Percentiles rank a stretch among this genome's conserved stretches.
Evolutionary conservation across 2,888 invertebrate species (phyloP).

Genomic region (Dasysyrphus albostriatus): DNA sequence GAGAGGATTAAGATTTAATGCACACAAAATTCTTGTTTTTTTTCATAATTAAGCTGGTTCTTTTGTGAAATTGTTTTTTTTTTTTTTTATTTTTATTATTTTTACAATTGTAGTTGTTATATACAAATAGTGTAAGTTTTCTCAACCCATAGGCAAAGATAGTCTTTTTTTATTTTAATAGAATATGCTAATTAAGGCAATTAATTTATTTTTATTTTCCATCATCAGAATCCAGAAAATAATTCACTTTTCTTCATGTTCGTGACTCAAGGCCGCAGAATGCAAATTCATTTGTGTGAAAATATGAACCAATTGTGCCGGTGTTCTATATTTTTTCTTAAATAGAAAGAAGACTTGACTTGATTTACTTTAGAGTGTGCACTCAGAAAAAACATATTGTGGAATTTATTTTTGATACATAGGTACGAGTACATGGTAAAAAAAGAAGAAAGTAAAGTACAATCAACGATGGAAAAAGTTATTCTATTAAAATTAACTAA

Average conservation of each 20-base stretch:
- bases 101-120: conserved; percentile 1
- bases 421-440: too few relatives aligned
- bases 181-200: conserved; percentile 26
- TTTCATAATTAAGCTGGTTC: neutral
- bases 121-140: conserved; percentile 16
- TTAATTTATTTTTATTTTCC: conserved; percentile 22
- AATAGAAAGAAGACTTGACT: neutral
- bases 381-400: neutral
- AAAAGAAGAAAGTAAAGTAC: too few relatives aligned
- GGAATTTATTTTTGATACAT: too few relatives aligned
- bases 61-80: conserved; percentile 15
- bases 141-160: neutral
- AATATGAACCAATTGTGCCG: conserved; percentile 46
- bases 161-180: neutral
- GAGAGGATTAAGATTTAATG: conserved; percentile 20
- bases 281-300: conserved; percentile 50
- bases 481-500: too few relatives aligned
- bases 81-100: neutral
- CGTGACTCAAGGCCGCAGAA: conserved; percentile 43
- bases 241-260: conserved; percentile 67
- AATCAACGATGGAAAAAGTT: too few relatives aligned
- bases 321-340: conserved; percentile 6
- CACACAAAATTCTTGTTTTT: conserved; percentile 2
- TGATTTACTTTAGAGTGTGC: neutral
- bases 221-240: conserved; percentile 20